These are phyloP conservation scores for Dascyllus trimaculatus DNA, from an alignment of 2,113 vertebrate genomes.

Conservation along the genomic window DNA sequence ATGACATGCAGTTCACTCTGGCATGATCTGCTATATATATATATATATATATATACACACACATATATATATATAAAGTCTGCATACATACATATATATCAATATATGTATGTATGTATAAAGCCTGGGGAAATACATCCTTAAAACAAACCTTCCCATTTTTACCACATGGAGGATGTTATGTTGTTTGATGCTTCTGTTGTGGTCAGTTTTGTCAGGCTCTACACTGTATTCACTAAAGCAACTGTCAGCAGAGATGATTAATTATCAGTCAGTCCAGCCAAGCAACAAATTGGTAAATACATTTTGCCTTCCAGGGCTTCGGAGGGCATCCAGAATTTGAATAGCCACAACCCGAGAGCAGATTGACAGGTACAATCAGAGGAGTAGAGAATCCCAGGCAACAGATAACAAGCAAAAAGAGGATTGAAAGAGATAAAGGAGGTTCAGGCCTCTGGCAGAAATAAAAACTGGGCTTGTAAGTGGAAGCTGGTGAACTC, in stretches of 20 bases:
- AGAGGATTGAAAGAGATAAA: conserved; percentile 24
- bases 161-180: conserved; percentile 15
- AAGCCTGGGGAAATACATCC: conserved; percentile 13
- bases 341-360: conserved; percentile 40
- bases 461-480: conserved; percentile 23
- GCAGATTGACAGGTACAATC: conserved; percentile 44
- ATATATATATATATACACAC: not conserved
- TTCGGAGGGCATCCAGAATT: conserved; percentile 33
- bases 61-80: conserved; percentile 32
- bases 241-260: conserved; percentile 69
- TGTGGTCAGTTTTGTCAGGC: conserved; percentile 14
- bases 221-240: conserved; percentile 46
- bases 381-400: conserved; percentile 7
- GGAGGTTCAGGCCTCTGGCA: conserved; percentile 16
- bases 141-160: not conserved
- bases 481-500: conserved; percentile 22
- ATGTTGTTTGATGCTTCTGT: conserved; percentile 25
- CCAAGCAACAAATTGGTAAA: conserved; percentile 75
- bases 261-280: conserved; percentile 77
- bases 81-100: too few species aligned
- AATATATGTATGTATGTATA: not conserved
- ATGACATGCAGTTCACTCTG: conserved; percentile 50
- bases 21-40: conserved; percentile 34
- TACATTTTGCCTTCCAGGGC: conserved; percentile 58
- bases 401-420: conserved; percentile 42